phyloP scores from a whole-genome alignment of 2,113 vertebrate species.

The Sturnus vulgaris region DNA sequence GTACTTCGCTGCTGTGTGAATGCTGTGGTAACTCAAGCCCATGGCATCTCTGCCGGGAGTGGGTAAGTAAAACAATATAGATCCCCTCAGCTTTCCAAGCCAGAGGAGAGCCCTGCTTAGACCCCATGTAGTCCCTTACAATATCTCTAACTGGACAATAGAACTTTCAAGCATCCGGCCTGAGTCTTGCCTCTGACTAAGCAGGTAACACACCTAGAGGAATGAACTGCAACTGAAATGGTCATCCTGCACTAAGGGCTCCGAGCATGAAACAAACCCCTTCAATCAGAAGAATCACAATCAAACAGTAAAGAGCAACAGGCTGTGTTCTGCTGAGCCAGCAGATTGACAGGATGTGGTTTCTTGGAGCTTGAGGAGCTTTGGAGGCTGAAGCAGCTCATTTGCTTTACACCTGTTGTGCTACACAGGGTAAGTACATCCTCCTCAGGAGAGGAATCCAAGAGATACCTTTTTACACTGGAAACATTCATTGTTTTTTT shows the following conservation, averaged over 20 bases:
- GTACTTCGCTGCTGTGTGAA: not conserved
- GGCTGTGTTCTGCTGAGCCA: not conserved
- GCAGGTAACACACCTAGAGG: not conserved
- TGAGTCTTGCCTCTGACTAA: not conserved
- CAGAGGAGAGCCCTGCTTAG: not conserved
- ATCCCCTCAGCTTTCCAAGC: not conserved
- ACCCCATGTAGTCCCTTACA: fast-evolving
- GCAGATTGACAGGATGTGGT: fast-evolving
- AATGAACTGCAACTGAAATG: not conserved
- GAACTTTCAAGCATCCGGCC: not conserved
- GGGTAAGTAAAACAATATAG: not conserved
- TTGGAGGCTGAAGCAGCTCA: conserved; percentile 57
- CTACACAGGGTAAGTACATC: not conserved
- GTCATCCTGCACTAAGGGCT: not conserved
- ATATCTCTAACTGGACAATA: not conserved
- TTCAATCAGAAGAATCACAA: conserved; percentile 70
- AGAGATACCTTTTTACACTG: not conserved
- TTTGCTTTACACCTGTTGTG: not conserved
- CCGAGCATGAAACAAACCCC: fast-evolving
- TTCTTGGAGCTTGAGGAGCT: not conserved
- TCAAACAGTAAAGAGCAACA: conserved; percentile 67
- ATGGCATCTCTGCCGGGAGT: not conserved
- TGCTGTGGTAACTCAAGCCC: not conserved
- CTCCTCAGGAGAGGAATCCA: conserved; percentile 25
- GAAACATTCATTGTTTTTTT: not conserved